Evolutionary conservation across 2,113 vertebrate genomes (phyloP).

Genomic region (Hepsetus odoe): DNA sequence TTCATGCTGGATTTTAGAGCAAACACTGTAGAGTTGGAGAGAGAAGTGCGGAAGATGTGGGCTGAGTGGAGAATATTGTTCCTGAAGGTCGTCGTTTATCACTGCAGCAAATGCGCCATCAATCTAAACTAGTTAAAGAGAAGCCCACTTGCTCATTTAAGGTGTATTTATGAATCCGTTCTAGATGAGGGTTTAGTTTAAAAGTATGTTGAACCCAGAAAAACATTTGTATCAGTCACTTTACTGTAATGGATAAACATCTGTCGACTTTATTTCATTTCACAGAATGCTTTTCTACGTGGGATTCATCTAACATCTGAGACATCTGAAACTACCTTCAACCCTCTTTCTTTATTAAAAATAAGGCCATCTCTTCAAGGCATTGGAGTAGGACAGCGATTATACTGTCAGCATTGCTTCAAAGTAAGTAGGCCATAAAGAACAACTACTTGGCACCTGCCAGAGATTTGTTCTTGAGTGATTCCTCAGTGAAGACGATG

Average conservation of each 20-base stretch:
- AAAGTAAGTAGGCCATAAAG: conserved; percentile 18
- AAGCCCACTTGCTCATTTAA: not conserved
- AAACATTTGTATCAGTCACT: conserved; percentile 3
- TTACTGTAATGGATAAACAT: not conserved
- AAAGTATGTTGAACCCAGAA: conserved; percentile 18
- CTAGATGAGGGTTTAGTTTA: not conserved
- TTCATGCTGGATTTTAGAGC: not conserved
- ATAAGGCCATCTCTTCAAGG: conserved; percentile 21
- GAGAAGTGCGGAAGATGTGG: not conserved
- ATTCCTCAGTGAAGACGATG: not conserved
- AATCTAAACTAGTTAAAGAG: not conserved
- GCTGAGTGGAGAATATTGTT: not conserved
- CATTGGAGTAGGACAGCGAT: not conserved
- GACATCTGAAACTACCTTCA: not conserved
- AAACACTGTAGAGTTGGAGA: not conserved
- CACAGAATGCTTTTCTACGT: not conserved
- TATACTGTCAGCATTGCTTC: conserved; percentile 6
- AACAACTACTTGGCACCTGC: conserved; percentile 19
- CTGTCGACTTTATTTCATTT: conserved; percentile 7
- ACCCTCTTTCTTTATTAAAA: not conserved
- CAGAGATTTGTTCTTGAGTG: not conserved
- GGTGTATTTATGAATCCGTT: conserved; percentile 8
- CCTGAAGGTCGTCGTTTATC: not conserved
- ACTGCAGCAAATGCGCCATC: not conserved
- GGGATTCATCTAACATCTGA: conserved; percentile 6